phyloP scores from a whole-genome alignment of 2,797 vertebrate species.

The Acanthurus tractus region DNA sequence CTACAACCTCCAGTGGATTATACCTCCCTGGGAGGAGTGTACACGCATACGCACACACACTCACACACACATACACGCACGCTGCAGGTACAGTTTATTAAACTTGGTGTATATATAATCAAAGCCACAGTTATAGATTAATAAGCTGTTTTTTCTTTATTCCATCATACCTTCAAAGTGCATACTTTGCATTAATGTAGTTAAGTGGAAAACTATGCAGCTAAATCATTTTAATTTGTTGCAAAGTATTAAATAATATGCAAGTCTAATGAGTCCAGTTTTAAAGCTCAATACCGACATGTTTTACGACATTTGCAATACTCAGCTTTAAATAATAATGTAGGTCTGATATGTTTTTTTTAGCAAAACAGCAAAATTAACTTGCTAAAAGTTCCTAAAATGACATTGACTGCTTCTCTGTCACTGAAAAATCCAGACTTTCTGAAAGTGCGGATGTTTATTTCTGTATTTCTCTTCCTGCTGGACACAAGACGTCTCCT shows the following conservation, averaged over 20 bases:
- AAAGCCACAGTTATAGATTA: constrained; percentile 27
- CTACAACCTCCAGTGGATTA: constrained; percentile 74
- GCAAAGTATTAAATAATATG: constrained; percentile 17
- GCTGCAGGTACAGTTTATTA: constrained; percentile 37
- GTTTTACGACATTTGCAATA: constrained; percentile 6
- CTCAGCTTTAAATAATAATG: background rate
- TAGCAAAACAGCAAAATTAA: background rate
- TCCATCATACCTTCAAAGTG: constrained; percentile 4
- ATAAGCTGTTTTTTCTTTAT: constrained; percentile 25
- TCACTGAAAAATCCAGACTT: no score
- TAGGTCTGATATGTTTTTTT: background rate
- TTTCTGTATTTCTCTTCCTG: background rate
- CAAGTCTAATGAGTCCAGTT: constrained; percentile 14
- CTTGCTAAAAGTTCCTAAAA: background rate
- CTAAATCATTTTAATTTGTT: background rate
- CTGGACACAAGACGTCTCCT: background rate
- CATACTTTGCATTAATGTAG: constrained; percentile 9
- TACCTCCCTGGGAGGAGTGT: constrained; percentile 59
- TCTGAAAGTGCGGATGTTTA: no score
- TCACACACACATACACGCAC: constrained; percentile 39
- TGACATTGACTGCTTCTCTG: background rate
- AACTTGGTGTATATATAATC: constrained; percentile 31
- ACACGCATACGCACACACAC: constrained; percentile 29
- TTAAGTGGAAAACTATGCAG: background rate
- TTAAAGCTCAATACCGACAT: constrained; percentile 2